These are phyloP conservation scores for Grammomys dolichurus DNA, from an alignment of 2,113 vertebrate species.

Conservation along the genomic window DNA sequence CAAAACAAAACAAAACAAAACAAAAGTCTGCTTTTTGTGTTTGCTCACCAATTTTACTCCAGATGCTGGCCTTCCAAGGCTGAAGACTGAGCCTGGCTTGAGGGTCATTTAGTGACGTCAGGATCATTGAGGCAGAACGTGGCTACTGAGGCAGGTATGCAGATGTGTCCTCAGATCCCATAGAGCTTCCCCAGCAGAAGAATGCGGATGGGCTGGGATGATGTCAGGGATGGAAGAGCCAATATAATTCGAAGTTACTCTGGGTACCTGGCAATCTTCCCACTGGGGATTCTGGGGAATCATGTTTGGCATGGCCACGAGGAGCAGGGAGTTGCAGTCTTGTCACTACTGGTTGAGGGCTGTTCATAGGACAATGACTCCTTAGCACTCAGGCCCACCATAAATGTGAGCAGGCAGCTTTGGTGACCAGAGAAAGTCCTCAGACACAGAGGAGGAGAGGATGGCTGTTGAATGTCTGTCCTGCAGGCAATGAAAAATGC, in stretches of 20 bases:
- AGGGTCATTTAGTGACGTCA: neutral
- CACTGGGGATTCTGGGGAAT: neutral
- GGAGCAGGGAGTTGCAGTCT: neutral
- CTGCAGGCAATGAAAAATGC: neutral
- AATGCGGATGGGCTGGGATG: fast-evolving
- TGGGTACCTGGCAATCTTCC: neutral
- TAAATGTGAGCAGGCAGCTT: neutral
- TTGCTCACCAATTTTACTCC: neutral
- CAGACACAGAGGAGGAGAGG: neutral
- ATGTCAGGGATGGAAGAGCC: neutral
- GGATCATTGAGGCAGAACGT: neutral
- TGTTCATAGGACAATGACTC: fast-evolving
- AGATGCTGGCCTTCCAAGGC: neutral
- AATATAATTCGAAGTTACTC: neutral
- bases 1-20: too few species aligned
- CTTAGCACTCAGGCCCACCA: neutral
- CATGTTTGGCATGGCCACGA: fast-evolving
- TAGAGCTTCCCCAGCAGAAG: neutral
- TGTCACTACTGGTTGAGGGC: neutral
- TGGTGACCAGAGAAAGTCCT: neutral
- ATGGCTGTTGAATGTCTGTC: neutral
- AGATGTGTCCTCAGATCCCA: fast-evolving
- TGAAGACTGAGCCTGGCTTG: neutral
- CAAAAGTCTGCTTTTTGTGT: neutral
- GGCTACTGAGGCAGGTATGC: neutral